These are phyloP conservation scores for Campodea augens DNA, from an alignment of 1,140 invertebrate genomes.

Conservation along the genomic window DNA sequence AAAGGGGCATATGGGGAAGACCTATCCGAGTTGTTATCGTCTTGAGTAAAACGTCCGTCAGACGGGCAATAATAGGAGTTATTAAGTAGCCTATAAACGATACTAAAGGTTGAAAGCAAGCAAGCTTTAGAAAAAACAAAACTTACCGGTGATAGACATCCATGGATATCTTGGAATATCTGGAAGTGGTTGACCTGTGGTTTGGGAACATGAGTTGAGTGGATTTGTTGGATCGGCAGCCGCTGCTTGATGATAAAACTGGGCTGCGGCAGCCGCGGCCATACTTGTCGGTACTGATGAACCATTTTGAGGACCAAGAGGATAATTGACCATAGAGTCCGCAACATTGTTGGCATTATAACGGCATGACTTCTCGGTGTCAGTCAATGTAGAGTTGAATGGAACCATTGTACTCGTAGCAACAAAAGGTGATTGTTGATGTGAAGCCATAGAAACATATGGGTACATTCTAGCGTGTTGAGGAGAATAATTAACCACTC, in stretches of 20 bases:
- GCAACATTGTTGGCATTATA: constrained; percentile 46
- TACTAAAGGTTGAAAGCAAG: no score
- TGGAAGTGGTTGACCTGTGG: constrained; percentile 48
- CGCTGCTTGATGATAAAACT: constrained; percentile 65
- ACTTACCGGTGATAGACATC: constrained; percentile 91
- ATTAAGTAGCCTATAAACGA: no score
- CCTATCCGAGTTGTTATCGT: background rate
- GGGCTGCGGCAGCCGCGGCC: constrained; percentile 39
- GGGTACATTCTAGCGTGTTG: constrained; percentile 35
- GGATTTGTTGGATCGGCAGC: constrained; percentile 40
- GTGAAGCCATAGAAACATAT: constrained; percentile 43
- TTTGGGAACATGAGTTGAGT: constrained; percentile 36
- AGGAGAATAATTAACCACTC: constrained; percentile 20
- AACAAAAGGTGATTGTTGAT: constrained; percentile 45
- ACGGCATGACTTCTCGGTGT: constrained; percentile 57
- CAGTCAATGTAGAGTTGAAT: constrained; percentile 30
- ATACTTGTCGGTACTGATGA: constrained; percentile 33
- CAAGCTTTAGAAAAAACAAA: no score
- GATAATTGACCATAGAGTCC: constrained; percentile 61
- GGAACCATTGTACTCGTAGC: constrained; percentile 40
- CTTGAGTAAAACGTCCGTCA: no score
- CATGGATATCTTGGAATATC: constrained; percentile 85
- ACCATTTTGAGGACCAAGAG: constrained; percentile 40
- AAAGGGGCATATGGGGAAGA: background rate
- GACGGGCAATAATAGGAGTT: no score